phyloP scores from a whole-genome alignment of 2,888 invertebrate genomes.

The Cephus rjabovi region DNA sequence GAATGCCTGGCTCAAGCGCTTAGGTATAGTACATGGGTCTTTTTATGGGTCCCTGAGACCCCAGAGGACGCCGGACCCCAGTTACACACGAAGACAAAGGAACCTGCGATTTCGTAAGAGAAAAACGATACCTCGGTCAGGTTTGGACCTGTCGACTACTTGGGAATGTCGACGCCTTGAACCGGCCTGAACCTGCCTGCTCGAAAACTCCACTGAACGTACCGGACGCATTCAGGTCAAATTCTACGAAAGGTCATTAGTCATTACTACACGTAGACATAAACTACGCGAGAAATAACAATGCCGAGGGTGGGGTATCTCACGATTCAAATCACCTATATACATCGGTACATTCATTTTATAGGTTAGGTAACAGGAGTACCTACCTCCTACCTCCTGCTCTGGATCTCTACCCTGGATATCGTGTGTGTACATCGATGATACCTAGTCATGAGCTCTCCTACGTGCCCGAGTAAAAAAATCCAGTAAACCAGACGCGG shows the following conservation, averaged over 20 bases:
- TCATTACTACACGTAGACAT: background rate
- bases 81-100: background rate
- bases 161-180: background rate
- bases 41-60: background rate
- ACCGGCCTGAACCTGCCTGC: background rate
- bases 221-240: background rate
- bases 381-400: background rate
- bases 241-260: background rate
- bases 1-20: background rate
- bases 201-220: background rate
- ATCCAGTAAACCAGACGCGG: background rate
- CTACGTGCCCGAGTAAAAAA: background rate
- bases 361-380: background rate
- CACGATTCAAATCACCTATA: background rate
- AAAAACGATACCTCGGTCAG: background rate
- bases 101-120: background rate
- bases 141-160: background rate
- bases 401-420: background rate
- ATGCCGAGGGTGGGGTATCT: background rate
- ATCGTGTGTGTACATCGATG: background rate
- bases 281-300: background rate
- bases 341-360: background rate
- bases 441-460: background rate
- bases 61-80: background rate
- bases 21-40: background rate